Percentiles rank a stretch among this genome's conserved stretches.
Conservation (phyloP, 2,797 vertebrate genomes). For the Fratercula arctica region DNA sequence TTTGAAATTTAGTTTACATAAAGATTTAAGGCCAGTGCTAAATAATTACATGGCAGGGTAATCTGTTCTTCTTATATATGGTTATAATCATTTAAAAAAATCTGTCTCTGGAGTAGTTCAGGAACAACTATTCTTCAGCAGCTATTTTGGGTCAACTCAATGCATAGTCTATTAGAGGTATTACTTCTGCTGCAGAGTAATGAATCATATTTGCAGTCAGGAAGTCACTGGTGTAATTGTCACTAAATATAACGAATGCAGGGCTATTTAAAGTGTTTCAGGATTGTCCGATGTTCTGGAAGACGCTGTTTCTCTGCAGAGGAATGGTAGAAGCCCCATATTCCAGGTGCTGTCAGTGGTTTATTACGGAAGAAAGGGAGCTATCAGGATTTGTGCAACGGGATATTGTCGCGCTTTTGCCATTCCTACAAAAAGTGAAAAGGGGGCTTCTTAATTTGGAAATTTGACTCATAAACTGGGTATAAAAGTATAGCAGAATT, state of each 20-base stretch:
- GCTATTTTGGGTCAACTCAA: slow-evolving; percentile 62
- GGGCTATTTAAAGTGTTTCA: slow-evolving; percentile 40
- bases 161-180: slow-evolving; percentile 54
- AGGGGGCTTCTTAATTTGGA: not conserved
- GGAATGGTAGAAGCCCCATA: not conserved
- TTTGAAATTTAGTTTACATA: slow-evolving; percentile 13
- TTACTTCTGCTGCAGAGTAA: slow-evolving; percentile 51
- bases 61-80: slow-evolving; percentile 6
- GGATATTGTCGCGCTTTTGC: not conserved
- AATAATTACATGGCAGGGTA: not conserved
- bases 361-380: not conserved
- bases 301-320: not conserved
- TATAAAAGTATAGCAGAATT: not conserved
- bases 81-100: not conserved
- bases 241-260: slow-evolving; percentile 33
- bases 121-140: slow-evolving; percentile 37
- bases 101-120: not conserved
- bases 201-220: slow-evolving; percentile 61
- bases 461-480: not conserved
- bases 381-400: not conserved
- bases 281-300: not conserved
- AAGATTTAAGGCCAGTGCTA: not conserved
- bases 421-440: not conserved
- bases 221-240: slow-evolving; percentile 50
- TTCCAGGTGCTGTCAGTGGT: not conserved